Conservation (phyloP, 1,140 invertebrate genomes). For the Brachionus asplanchnoidis region DNA sequence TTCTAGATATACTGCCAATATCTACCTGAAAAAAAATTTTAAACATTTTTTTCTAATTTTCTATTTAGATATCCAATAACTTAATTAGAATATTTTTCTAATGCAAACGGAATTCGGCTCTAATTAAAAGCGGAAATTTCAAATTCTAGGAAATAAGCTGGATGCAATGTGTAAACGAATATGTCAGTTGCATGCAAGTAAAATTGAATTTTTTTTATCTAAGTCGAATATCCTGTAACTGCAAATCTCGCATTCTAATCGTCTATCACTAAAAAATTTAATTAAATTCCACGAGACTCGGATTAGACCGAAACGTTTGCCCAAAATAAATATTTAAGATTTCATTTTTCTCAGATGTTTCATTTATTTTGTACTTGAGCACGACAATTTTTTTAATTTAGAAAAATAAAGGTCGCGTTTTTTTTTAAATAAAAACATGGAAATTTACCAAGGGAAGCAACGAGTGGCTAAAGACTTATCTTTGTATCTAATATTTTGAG, state of each 20-base stretch:
- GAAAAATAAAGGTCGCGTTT: neutral
- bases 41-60: neutral
- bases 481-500: no score
- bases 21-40: neutral
- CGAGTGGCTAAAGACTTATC: no score
- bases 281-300: neutral
- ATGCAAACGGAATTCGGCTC: neutral
- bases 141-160: constrained; percentile 23
- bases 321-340: neutral
- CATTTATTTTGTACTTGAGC: neutral
- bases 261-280: neutral
- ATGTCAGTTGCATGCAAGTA: constrained; percentile 11
- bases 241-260: neutral
- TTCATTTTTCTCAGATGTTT: neutral
- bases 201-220: neutral
- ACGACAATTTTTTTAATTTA: neutral
- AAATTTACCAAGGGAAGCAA: no score
- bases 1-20: neutral
- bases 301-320: neutral
- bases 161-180: neutral
- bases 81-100: constrained; percentile 23
- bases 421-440: no score
- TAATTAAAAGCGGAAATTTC: constrained; percentile 32
- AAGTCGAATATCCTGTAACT: neutral
- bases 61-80: constrained; percentile 3